phyloP scores from a whole-genome alignment of 2,888 invertebrate genomes.

The Phyllotreta striolata region DNA sequence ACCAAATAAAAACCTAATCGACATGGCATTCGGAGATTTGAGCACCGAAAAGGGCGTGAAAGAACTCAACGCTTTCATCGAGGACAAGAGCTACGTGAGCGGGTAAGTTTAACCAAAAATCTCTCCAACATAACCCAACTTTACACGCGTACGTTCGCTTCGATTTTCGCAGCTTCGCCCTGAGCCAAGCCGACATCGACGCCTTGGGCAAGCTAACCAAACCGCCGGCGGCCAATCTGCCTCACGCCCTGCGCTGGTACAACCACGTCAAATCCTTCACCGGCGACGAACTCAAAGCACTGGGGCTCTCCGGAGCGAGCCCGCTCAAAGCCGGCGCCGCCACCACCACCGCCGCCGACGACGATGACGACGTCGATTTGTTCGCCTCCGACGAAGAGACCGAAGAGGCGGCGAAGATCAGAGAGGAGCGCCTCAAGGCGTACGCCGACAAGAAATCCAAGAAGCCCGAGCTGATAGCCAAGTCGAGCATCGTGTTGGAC shows the following conservation, averaged over 20 bases:
- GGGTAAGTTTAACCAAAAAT: conserved; percentile 70
- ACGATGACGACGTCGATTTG: conserved; percentile 82
- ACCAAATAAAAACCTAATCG: too few relatives aligned
- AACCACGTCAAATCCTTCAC: conserved; percentile 91
- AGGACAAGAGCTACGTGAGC: conserved; percentile 86
- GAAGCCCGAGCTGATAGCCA: conserved; percentile 93
- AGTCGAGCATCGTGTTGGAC: conserved; percentile 93
- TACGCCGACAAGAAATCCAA: conserved; percentile 95
- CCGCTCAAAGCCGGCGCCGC: conserved; percentile 73
- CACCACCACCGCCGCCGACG: conserved; percentile 63
- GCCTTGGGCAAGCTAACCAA: conserved; percentile 81
- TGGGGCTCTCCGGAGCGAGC: conserved; percentile 58
- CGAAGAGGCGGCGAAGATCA: conserved; percentile 74
- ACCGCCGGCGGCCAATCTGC: conserved; percentile 71
- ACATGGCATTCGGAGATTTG: conserved; percentile 88
- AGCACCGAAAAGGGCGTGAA: conserved; percentile 84
- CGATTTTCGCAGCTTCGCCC: conserved; percentile 76
- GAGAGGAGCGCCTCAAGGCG: conserved; percentile 88
- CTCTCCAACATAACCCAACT: conserved; percentile 21
- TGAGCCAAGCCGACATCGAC: conserved; percentile 86
- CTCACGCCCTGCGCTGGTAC: conserved; percentile 89
- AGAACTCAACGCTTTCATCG: conserved; percentile 82
- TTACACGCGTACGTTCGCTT: conserved; percentile 19
- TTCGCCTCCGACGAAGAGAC: conserved; percentile 86
- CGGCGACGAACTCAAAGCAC: conserved; percentile 73